Percentiles rank a stretch among this genome's conserved stretches.
These are phyloP conservation scores for Pluvialis apricaria DNA, from an alignment of 2,113 vertebrate genomes.

Conservation along the genomic window DNA sequence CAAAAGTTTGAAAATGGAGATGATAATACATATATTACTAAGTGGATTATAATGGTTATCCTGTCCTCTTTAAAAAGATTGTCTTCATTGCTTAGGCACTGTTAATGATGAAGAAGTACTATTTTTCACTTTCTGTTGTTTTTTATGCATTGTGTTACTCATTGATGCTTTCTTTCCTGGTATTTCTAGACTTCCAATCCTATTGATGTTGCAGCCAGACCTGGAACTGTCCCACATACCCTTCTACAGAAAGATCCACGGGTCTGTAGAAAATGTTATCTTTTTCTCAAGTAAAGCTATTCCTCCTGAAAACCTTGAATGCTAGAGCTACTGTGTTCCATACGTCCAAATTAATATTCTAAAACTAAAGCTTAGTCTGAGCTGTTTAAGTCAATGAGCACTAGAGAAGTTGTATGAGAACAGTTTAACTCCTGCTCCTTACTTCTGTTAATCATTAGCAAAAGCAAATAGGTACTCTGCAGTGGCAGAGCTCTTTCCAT, in stretches of 20 bases:
- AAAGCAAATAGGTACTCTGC: not conserved
- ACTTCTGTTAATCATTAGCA: not conserved
- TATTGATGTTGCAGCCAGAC: constrained; percentile 90
- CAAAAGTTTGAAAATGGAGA: not conserved
- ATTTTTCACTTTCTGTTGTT: not conserved
- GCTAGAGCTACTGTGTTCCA: not conserved
- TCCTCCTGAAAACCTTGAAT: not conserved
- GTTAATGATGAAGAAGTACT: not conserved
- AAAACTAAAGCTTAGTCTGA: not conserved
- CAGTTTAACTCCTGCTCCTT: not conserved
- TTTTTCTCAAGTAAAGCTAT: not conserved
- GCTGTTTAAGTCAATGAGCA: not conserved
- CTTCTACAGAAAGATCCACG: constrained; percentile 96
- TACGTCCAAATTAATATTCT: not conserved
- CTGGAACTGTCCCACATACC: constrained; percentile 91
- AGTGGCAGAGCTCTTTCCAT: not conserved
- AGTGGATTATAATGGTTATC: not conserved
- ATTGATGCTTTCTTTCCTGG: not conserved
- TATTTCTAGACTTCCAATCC: constrained; percentile 91
- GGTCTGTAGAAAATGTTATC: constrained; percentile 69
- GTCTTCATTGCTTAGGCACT: not conserved
- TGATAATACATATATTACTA: not conserved
- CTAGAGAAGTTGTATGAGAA: not conserved
- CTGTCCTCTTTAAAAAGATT: not conserved
- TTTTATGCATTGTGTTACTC: not conserved